Percentiles rank a stretch among this genome's conserved stretches.
Conservation (phyloP, 30 jellyfish, hydroid and myxozoan genomes). For the Morbakka virulenta region DNA sequence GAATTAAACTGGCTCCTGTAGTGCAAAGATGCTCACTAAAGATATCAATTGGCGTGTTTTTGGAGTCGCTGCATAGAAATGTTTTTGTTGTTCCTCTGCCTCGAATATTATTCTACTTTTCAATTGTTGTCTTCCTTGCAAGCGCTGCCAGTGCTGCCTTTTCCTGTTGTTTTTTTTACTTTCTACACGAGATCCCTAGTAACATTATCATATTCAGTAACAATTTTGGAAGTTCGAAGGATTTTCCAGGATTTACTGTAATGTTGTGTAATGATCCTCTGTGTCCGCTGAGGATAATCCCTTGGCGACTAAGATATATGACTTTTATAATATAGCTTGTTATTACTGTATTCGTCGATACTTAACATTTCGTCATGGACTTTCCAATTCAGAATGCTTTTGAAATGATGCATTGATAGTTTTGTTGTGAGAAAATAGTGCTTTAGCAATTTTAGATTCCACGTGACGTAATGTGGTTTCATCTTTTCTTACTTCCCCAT, state of each 20-base stretch:
- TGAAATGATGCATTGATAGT: background rate
- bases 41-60: conserved; percentile 26
- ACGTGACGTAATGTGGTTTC: conserved; percentile 12
- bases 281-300: conserved; percentile 26
- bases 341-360: background rate
- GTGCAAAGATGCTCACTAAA: conserved; percentile 1
- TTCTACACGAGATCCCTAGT: too few relatives aligned
- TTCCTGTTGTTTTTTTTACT: too few relatives aligned
- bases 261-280: background rate
- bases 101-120: too few relatives aligned
- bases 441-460: conserved; percentile 20
- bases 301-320: conserved; percentile 19
- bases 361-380: background rate
- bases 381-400: background rate
- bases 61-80: conserved; percentile 20
- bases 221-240: conserved; percentile 12
- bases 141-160: too few relatives aligned
- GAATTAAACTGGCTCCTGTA: background rate
- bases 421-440: conserved; percentile 7
- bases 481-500: conserved; percentile 7
- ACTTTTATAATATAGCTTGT: background rate
- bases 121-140: too few relatives aligned
- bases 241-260: conserved; percentile 17
- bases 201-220: too few relatives aligned
- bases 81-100: conserved; percentile 46